A percentile compares a stretch with the other conserved stretches of the same genome.
phyloP scores from a whole-genome alignment of 2,797 vertebrate genomes.

The Adrianichthys oophorus region DNA sequence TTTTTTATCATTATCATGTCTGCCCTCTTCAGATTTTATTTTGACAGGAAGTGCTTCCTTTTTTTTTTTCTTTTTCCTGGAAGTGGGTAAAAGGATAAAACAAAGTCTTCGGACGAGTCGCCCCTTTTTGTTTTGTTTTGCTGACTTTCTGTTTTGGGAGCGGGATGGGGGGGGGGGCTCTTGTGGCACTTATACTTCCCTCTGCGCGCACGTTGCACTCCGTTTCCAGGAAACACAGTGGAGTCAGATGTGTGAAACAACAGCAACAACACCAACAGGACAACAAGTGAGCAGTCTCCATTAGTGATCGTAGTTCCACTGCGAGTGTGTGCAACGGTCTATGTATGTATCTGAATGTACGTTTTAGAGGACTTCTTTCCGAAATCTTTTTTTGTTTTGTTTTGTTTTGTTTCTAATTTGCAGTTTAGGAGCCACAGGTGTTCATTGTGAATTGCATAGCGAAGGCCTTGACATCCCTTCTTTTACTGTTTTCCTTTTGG shows the following conservation, averaged over 20 bases:
- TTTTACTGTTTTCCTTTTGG: conserved; percentile 57
- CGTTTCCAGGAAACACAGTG: conserved; percentile 55
- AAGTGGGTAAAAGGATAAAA: conserved; percentile 78
- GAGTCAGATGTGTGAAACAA: conserved; percentile 55
- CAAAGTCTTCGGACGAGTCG: conserved; percentile 86
- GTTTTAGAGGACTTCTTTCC: conserved; percentile 83
- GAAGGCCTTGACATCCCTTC: conserved; percentile 77
- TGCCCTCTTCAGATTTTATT: conserved; percentile 80
- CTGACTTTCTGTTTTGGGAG: conserved; percentile 81
- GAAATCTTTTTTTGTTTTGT: conserved; percentile 18
- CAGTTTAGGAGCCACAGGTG: conserved; percentile 83
- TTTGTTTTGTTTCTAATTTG: conserved; percentile 66
- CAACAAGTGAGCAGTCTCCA: conserved; percentile 77
- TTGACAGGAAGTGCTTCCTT: conserved; percentile 80
- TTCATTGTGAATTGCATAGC: conserved; percentile 83
- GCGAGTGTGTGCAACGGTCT: conserved; percentile 85
- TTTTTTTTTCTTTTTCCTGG: not conserved
- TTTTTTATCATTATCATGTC: conserved; percentile 84
- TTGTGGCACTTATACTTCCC: conserved; percentile 93
- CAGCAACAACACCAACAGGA: conserved; percentile 77
- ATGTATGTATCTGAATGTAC: conserved; percentile 90
- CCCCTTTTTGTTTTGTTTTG: conserved; percentile 77
- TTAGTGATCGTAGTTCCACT: conserved; percentile 79
- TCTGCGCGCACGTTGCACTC: conserved; percentile 78
- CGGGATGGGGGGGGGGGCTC: conserved; percentile 88